Evolutionary conservation across 2,888 invertebrate genomes (phyloP), one percentile per base, ranked within the genome.

Genomic region (Drosophila meridionalis): DNA sequence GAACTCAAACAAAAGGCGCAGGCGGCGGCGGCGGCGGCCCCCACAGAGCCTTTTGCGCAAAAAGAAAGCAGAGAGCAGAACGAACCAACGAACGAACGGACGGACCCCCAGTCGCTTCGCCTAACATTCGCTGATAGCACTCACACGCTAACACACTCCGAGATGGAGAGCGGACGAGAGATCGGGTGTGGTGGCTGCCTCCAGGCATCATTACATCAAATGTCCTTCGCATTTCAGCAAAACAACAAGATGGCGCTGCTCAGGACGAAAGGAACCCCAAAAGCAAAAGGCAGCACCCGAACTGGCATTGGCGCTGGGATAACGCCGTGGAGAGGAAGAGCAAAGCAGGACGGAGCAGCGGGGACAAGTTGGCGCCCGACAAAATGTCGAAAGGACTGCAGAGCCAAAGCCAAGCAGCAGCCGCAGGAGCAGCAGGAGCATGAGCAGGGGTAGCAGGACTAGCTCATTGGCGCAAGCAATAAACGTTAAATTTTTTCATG

Each of bases 201-300:
- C 81, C 85, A 88, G 91, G 89, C 89, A 89, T 83, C 91, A 90
- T 90, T 90, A 91, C 89, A 90, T 91, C 91, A 90, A 91, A 90
- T 90, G 91, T 91, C 91, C 91, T 84, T 91, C 90, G 91, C 87
- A 89, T 85, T 87, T 85, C 78, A 89, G 88, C 85, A 86, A 87
- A 87, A 90, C 86, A 89, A 90, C 90, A 90, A 90, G 90, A 87
- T 88, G 90, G 90, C 90, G 89, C 71, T 78, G 78, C 82, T 76
- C 73, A 72, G 78, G 65, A 76, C 77, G 73, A 82, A 79, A 73
- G 69, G 76, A 87, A 70, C 73, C 83, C 90, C 73, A 76, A 76
- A 84, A 85, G 76, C 80, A 69, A 75, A 63, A 50, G 65, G 70
- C 60, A 65, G 40, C 38, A 43, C 34, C 50, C 52, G 52, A 56